Base-by-base conservation (phyloP, 2,888 invertebrate genomes). In the Anarsia innoxiella region DNA sequence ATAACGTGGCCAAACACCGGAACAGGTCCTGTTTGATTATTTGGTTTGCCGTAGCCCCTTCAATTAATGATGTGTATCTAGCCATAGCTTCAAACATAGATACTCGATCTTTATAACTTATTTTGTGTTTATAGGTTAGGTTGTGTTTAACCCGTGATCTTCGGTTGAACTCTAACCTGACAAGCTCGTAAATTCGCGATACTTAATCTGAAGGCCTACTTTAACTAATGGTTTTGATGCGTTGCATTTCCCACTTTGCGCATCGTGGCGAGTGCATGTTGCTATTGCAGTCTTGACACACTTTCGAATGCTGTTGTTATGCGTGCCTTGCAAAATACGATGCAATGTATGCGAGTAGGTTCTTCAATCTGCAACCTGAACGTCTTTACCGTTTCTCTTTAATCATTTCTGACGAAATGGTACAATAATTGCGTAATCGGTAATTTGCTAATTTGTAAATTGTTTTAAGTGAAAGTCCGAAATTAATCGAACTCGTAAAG, bases 211-310 rank as follows among this genome's bases (percentile, higher is more conserved):
- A 61, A 63, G 59, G 46, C 46, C 45, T 54, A 57, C 52, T 59
- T 58, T 58, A 46, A 46, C 53, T 54, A 65, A 70, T 68, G 54
- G 55, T 57, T 59, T 55, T 65, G 59, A 64, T 66, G 63, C 57
- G 64, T 67, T 70, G 68, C 61, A 62, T 69, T 75, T 74, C 66
- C 66, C 64, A 58, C 60, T 68, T 66, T 65, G 68, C 71, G 67
- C 66, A 67, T 69, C 67, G 64, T 56, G 43, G 55, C 56, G 61
- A 56, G 57, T 62, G 59, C 60, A 60, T 55, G 63, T 59, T 66
- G 62, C 69, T 70, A 74, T 70, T 74, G 78, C 78, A 79, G 66
- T 78, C 79, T 78, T 83, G 83, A 80, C 83, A 82, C 70, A 82
- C 80, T 83, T 84, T 84, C 80, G 62, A 78, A 77, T 69, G 66